phyloP scores from a whole-genome alignment of 2,888 invertebrate species.

The Charanyca ferruginea region DNA sequence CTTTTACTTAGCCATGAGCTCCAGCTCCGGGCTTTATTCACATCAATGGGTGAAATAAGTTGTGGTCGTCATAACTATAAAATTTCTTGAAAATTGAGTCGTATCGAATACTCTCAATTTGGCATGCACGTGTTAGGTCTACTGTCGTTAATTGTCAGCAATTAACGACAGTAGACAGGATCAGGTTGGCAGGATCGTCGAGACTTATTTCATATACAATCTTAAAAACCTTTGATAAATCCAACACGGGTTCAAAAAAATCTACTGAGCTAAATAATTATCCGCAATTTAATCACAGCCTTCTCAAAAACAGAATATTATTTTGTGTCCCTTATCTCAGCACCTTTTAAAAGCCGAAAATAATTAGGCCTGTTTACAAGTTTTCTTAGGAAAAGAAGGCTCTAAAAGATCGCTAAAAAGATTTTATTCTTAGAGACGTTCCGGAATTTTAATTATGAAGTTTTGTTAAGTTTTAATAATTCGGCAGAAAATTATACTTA shows the following conservation, averaged over 20 bases:
- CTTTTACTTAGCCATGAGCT: no score
- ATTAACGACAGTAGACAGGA: no score
- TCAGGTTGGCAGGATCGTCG: no score
- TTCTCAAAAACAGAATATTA: slow-evolving; percentile 49
- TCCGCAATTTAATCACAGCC: slow-evolving; percentile 48
- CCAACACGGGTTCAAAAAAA: slow-evolving; percentile 30
- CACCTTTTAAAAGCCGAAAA: slow-evolving; percentile 48
- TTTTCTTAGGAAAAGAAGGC: slow-evolving; percentile 57
- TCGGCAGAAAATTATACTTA: slow-evolving; percentile 79
- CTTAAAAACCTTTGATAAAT: slow-evolving; percentile 40
- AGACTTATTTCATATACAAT: slow-evolving; percentile 14
- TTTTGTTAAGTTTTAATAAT: slow-evolving; percentile 80
- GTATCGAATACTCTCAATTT: no score
- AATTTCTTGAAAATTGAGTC: no score
- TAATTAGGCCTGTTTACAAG: slow-evolving; percentile 63
- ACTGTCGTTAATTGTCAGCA: no score
- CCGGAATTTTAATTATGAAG: slow-evolving; percentile 79
- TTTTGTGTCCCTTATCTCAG: slow-evolving; percentile 46
- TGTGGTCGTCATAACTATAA: no score
- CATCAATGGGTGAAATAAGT: no score
- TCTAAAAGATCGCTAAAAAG: slow-evolving; percentile 65
- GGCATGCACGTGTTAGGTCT: no score
- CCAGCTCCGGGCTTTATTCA: no score
- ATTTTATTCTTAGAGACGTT: slow-evolving; percentile 70
- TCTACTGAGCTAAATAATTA: slow-evolving; percentile 50